Percentiles rank a stretch among this genome's conserved stretches.
Evolutionary conservation across 2,113 vertebrate species (phyloP).

Genomic region (Atrichornis clamosus): DNA sequence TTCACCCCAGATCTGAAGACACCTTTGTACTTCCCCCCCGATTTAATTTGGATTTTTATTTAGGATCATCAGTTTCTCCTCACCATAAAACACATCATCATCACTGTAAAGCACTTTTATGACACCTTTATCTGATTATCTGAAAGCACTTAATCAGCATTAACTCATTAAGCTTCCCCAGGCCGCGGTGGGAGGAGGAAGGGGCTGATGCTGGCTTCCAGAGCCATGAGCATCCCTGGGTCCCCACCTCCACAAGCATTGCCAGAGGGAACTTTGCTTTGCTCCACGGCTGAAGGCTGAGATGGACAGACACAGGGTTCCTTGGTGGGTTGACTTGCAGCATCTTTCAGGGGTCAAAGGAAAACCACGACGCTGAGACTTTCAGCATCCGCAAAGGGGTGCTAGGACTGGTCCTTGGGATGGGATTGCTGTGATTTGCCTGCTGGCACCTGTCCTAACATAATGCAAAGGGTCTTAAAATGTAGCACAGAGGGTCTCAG

Average conservation of each 20-base stretch:
- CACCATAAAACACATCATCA: conserved; percentile 54
- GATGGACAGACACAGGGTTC: background rate
- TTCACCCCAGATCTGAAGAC: background rate
- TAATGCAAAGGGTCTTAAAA: too few species aligned
- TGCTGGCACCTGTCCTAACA: background rate
- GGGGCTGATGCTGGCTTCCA: background rate
- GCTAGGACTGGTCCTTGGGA: background rate
- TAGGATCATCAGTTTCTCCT: conserved; percentile 60
- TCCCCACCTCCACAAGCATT: background rate
- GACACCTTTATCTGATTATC: conserved; percentile 60
- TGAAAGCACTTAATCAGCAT: conserved; percentile 57
- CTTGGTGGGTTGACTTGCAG: background rate
- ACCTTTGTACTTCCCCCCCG: background rate
- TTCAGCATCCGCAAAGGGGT: background rate
- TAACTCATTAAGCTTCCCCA: conserved; percentile 53
- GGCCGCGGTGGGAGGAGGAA: background rate
- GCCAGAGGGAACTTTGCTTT: background rate
- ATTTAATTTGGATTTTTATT: conserved; percentile 47
- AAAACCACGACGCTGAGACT: fast-evolving
- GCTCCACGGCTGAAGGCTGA: fast-evolving
- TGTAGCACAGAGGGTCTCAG: background rate
- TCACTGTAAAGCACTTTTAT: conserved; percentile 49
- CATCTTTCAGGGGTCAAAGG: background rate
- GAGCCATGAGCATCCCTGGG: fast-evolving
- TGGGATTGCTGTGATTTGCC: background rate